Evolutionary conservation across 2,888 invertebrate species (phyloP).

Genomic region (Watsonalla cultraria): DNA sequence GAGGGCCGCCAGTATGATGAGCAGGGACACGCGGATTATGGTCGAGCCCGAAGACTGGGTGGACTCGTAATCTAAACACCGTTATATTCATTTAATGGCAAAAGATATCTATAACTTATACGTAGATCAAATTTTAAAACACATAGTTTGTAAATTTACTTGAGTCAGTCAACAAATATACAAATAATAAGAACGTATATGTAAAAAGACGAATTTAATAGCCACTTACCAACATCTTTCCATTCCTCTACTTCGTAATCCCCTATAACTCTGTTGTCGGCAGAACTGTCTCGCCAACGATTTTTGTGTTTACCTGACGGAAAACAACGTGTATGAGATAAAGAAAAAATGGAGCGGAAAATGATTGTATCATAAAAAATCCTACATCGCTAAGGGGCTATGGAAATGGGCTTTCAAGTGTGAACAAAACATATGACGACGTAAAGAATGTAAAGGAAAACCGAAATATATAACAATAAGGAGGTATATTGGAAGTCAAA

Average conservation of each 20-base stretch:
- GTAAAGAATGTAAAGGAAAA: slow-evolving; percentile 60
- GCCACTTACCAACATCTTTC: slow-evolving; percentile 82
- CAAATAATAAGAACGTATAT: slow-evolving; percentile 5
- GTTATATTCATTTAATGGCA: slow-evolving; percentile 2
- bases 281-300: slow-evolving; percentile 75
- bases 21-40: slow-evolving; percentile 26
- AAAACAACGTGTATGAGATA: slow-evolving; percentile 19
- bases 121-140: too few relatives aligned
- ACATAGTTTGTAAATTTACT: too few relatives aligned
- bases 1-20: slow-evolving; percentile 35
- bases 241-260: slow-evolving; percentile 87
- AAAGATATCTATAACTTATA: too few relatives aligned
- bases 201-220: slow-evolving; percentile 4
- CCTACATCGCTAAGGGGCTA: slow-evolving; percentile 46
- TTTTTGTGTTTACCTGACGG: slow-evolving; percentile 76
- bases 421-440: slow-evolving; percentile 55
- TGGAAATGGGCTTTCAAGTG: slow-evolving; percentile 54
- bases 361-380: slow-evolving; percentile 50
- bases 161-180: too few relatives aligned
- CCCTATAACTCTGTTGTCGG: slow-evolving; percentile 80
- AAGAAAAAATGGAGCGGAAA: slow-evolving; percentile 38
- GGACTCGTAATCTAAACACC: slow-evolving; percentile 63
- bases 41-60: slow-evolving; percentile 59
- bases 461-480: slow-evolving; percentile 70
- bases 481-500: slow-evolving; percentile 69